These are phyloP conservation scores for Watsonalla cultraria DNA, from an alignment of 2,888 invertebrate species.

Conservation along the genomic window DNA sequence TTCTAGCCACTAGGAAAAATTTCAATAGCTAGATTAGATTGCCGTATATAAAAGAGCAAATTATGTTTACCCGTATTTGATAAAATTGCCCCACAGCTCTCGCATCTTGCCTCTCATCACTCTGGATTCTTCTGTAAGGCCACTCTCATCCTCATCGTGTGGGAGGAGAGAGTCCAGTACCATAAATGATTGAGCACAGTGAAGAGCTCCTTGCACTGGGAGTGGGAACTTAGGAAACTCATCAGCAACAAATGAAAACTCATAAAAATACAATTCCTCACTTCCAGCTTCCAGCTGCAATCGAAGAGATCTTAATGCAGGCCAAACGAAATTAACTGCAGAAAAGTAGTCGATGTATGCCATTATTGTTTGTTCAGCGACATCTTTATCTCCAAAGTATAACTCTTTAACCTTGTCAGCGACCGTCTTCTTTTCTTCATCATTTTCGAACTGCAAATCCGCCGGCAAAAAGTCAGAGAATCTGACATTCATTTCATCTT, in stretches of 20 bases:
- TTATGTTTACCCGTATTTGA: constrained; percentile 31
- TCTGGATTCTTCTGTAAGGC: constrained; percentile 19
- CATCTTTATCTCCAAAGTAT: constrained; percentile 36
- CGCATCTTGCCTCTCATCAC: constrained; percentile 27
- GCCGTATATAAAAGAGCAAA: background rate
- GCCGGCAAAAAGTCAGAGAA: constrained; percentile 45
- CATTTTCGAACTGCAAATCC: constrained; percentile 37
- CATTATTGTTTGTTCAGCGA: constrained; percentile 29
- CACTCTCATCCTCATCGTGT: constrained; percentile 5
- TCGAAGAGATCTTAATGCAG: constrained; percentile 28
- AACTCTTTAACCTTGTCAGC: constrained; percentile 34
- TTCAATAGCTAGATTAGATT: too few relatives aligned
- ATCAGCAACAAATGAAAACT: constrained; percentile 38
- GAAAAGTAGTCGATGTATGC: constrained; percentile 39
- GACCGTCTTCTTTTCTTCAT: constrained; percentile 31
- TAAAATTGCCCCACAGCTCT: constrained; percentile 43
- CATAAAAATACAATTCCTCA: constrained; percentile 41
- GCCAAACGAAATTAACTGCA: constrained; percentile 46
- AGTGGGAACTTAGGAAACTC: constrained; percentile 21
- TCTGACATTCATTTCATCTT: constrained; percentile 37
- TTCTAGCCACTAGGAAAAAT: background rate
- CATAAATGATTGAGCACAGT: constrained; percentile 34
- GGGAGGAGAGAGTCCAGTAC: constrained; percentile 18
- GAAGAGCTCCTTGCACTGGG: constrained; percentile 27
- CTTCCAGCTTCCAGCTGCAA: constrained; percentile 37